Base-by-base conservation (phyloP, 2,888 invertebrate species). In the Cerastis leucographa region DNA sequence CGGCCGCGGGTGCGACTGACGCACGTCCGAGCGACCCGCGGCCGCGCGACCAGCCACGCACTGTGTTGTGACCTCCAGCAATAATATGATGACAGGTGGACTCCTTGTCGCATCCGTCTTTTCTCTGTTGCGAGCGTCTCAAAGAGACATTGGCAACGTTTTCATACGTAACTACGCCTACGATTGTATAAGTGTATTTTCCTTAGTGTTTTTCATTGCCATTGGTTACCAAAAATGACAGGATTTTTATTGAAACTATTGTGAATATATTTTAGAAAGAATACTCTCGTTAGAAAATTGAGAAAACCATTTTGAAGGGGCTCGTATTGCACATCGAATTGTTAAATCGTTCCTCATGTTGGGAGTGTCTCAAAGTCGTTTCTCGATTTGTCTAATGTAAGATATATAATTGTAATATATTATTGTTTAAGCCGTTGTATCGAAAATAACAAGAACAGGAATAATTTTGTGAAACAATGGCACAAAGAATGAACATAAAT, bases 211-310 rank as follows among this genome's bases (percentile, higher is more conserved):
- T 95, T 94, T 94, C 94, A 94, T 95, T 95, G 96, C 96, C 96
- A 96, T 96, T 95, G 96, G 96, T 96, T 96, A 96, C 96, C 96
- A 96, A 96, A 96, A 96, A 96, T 96, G 96, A 96, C 96, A 96
- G 96, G 96, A 96, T 95, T 94, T 94, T 94, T 94, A 94, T 92
- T 94, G 90, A 95, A 94, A 95, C 93, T 92, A 93, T 95, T 95
- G 95, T 96, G 96, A 95, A 95, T 96, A 96, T 95, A 94, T 93
- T 94, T 94, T 94, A 94, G 93, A 92, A 93, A 89, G 87, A 95
- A 95, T 95, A 94, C 94, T 95, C 94, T 92, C 91, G 92, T 96
- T 95, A 93, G 95, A 91, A 90, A 92, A 93, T 94, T 91, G 93
- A 89, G 92, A 92, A 93, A 92, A 89, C 91, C 91, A 94, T 93